phyloP scores from a whole-genome alignment of 1,140 invertebrate species.

The Adelges cooleyi region DNA sequence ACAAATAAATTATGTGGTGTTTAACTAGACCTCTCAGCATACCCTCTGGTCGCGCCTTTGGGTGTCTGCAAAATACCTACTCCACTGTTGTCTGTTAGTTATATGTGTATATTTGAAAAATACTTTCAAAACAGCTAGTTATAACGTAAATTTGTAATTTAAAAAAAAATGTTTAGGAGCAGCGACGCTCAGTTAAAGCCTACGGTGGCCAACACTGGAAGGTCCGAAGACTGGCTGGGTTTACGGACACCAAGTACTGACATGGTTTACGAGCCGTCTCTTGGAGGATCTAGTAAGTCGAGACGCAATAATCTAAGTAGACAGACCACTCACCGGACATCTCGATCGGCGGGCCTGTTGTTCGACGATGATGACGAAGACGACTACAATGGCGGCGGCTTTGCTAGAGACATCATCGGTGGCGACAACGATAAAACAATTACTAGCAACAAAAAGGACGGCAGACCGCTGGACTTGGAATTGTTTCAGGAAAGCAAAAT shows the following conservation, averaged over 20 bases:
- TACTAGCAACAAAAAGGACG: not conserved
- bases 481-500: too few species aligned
- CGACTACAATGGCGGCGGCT: not conserved
- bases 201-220: not conserved
- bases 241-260: not conserved
- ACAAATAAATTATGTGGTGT: too few species aligned
- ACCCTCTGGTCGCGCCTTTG: too few species aligned
- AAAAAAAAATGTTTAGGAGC: too few species aligned
- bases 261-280: not conserved
- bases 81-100: too few species aligned
- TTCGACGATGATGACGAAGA: slow-evolving; percentile 7
- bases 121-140: too few species aligned
- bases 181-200: not conserved
- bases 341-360: slow-evolving; percentile 3
- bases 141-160: too few species aligned
- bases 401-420: too few species aligned
- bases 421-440: not conserved
- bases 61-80: too few species aligned
- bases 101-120: too few species aligned
- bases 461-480: not conserved
- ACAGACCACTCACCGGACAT: not conserved
- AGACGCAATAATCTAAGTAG: not conserved
- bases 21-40: too few species aligned
- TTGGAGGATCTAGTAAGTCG: not conserved
- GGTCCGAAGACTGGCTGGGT: slow-evolving; percentile 10